These are phyloP conservation scores for Pogonomyrmex californicus DNA, from an alignment of 1,140 invertebrate species.

Conservation along the genomic window DNA sequence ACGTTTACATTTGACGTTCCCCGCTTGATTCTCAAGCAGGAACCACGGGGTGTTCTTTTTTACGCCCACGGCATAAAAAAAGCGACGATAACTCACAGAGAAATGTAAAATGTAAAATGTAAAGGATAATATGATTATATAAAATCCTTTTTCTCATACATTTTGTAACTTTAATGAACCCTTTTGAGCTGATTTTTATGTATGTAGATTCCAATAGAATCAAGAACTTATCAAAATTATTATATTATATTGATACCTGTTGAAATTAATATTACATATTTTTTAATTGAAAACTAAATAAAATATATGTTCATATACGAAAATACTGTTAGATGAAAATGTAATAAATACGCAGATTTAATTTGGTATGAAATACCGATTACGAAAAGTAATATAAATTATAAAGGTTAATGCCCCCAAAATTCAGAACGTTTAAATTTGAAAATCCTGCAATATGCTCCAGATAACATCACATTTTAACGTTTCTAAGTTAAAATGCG, in stretches of 20 bases:
- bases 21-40: neutral
- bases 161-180: neutral
- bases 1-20: neutral
- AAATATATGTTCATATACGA: neutral
- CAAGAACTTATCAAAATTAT: slow-evolving; percentile 2
- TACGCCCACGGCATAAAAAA: neutral
- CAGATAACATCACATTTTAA: neutral
- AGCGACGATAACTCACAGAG: neutral
- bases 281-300: neutral
- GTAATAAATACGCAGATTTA: neutral
- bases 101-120: slow-evolving; percentile 12
- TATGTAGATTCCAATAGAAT: neutral
- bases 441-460: neutral
- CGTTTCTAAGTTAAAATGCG: neutral
- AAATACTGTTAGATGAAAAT: slow-evolving; percentile 6
- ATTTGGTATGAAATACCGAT: neutral
- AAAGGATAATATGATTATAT: neutral
- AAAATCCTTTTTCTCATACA: neutral
- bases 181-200: neutral
- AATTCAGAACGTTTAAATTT: neutral
- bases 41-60: neutral
- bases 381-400: neutral
- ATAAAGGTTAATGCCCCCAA: neutral
- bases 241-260: neutral
- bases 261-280: neutral